phyloP scores from a whole-genome alignment of 2,113 vertebrate species.

The Pontoporia blainvillei region DNA sequence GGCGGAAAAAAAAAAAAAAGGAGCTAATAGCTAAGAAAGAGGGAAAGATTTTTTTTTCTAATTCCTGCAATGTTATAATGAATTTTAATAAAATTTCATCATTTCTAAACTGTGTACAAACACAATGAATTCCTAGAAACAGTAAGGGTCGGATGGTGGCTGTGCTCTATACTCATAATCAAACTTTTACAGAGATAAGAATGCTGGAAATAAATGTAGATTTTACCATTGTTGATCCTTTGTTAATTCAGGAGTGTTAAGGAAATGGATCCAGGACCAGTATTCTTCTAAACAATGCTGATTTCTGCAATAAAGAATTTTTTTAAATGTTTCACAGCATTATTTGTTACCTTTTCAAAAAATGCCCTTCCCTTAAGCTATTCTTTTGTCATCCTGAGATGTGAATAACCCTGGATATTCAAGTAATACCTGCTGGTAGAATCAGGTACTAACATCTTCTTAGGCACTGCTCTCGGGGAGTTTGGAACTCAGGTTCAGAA shows the following conservation, averaged over 20 bases:
- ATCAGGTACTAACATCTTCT: not conserved
- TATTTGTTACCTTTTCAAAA: not conserved
- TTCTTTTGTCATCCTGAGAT: not conserved
- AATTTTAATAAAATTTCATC: constrained; percentile 79
- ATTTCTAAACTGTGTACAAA: constrained; percentile 79
- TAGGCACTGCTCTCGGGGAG: not conserved
- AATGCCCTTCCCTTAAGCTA: not conserved
- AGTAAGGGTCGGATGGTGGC: constrained; percentile 25
- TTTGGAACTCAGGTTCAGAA: not conserved
- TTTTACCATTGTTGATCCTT: constrained; percentile 32
- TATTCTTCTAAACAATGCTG: not conserved
- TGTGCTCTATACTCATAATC: constrained; percentile 39
- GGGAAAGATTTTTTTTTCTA: constrained; percentile 29
- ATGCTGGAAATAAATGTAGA: constrained; percentile 5
- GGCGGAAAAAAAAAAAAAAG: constrained; percentile 62
- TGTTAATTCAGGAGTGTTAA: not conserved
- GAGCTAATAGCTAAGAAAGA: constrained; percentile 76
- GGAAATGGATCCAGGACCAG: not conserved
- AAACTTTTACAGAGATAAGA: constrained; percentile 57
- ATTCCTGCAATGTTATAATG: constrained; percentile 72
- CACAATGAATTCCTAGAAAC: constrained; percentile 69
- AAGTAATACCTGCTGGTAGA: not conserved
- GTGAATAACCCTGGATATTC: not conserved
- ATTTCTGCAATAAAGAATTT: constrained; percentile 1
- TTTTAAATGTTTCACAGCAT: not conserved